Evolutionary conservation across 2,888 invertebrate genomes (phyloP).

Genomic region (Pardosa pseudoannulata): DNA sequence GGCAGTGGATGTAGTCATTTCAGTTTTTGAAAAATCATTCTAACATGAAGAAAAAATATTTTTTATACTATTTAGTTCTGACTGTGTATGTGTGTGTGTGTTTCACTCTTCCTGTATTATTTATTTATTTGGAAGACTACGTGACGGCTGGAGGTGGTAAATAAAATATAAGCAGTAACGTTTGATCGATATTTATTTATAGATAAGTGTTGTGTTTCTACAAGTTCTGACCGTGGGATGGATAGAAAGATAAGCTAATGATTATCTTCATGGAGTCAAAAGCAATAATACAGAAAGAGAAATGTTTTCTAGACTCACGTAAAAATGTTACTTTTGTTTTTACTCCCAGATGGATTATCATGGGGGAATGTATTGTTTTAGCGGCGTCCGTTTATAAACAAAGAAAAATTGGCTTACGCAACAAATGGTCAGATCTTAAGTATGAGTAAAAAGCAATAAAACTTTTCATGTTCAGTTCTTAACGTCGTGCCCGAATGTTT

Average conservation of each 20-base stretch:
- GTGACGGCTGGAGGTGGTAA: not conserved
- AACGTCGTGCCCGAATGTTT: too few species aligned
- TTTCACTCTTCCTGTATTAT: not conserved
- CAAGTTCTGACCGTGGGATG: not conserved
- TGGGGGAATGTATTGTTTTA: too few species aligned
- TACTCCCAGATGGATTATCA: too few species aligned
- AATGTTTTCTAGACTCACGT: not conserved
- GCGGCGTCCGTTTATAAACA: too few species aligned
- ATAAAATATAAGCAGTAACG: not conserved
- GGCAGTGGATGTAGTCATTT: not conserved
- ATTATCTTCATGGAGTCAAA: not conserved
- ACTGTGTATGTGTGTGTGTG: too few species aligned
- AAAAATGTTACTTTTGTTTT: not conserved
- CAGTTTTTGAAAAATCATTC: not conserved
- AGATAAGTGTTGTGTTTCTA: not conserved
- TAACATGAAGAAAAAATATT: not conserved
- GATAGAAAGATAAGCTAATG: not conserved
- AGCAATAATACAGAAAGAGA: not conserved
- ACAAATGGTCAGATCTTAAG: too few species aligned
- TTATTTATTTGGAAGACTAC: not conserved
- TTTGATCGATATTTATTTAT: constrained; percentile 1
- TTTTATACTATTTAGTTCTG: not conserved
- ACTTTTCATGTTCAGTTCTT: too few species aligned
- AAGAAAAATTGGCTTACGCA: too few species aligned
- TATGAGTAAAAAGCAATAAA: too few species aligned